Base-by-base conservation (phyloP, 2,888 invertebrate genomes). In the Sturmia bella region DNA sequence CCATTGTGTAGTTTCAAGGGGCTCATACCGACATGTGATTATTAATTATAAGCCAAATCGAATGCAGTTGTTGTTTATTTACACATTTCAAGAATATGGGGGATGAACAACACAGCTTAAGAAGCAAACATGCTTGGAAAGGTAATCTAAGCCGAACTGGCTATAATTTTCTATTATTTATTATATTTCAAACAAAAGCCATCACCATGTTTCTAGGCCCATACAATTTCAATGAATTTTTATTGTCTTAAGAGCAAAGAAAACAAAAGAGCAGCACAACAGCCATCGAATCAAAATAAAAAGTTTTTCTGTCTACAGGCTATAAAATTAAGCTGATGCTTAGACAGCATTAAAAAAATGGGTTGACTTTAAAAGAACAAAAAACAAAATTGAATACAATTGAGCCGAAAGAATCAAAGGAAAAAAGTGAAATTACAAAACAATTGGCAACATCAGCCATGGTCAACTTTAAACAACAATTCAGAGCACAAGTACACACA, bases 391-490 rank as follows among this genome's bases (percentile, higher is more conserved):
- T 19, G 24, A 52, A 15, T 27, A n/a, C 11, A 27, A 27, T 41
- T 64, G 50, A 32, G 6, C 27, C 27, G 7, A 52, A 59, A 3
- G 43, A 56, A 9, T 2, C 17, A 37, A 39, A 6, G 15, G 12
- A 7, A 41, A 73, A 69, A 69, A 82, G 73, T 81, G 68, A 77
- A 77, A 81, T 78, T 82, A 64, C 77, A 69, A 74, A 77, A 82
- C 69, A 77, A 78, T 78, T 82, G 81, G 69, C 77, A 77, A 52
- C 45, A 56, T 50, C 63, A 82, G 39, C 27, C 61, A 50, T 52
- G 24, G 61, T 43, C 72, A 68, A 63, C 56, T 73, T 64, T 11
- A 37, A 75, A 75, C 21, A 68, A 76, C 52, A 70, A 66, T 41
- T 17, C 41, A 66, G 19, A 12, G 15, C n/a, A 56, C 52, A 61